Evolutionary conservation across 2,797 vertebrate species (phyloP), one percentile per base, ranked within the genome.

Genomic region (Astyanax mexicanus): DNA sequence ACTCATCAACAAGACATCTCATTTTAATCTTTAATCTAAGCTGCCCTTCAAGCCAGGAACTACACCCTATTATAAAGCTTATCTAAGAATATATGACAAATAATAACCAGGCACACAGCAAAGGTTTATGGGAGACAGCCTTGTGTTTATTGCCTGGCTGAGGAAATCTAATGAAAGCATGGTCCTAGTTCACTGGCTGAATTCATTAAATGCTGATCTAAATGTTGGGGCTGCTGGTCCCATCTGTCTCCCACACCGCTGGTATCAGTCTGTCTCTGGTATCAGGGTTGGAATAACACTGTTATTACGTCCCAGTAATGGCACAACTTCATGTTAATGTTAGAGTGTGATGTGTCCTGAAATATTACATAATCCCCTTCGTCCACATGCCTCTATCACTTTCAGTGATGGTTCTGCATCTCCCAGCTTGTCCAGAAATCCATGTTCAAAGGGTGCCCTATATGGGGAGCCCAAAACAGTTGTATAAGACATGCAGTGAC

Each of bases 191-290:
- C 51, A 44, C 72, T 45, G 52, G 66, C 69, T 57, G 73, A 77
- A 77, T 80, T 78, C 68, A 83, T 83, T 72, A 82, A 80, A 62
- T n/a, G n/a, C 61, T 77, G 71, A 62, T 74, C 40, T 52, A 55
- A 83, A 74, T 80, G 70, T 47, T 57, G 47, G 38, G 38, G 9
- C 35, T 21, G 10, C 45, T 51, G 62, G 54, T 52, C 47, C 68
- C 62, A 80, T 72, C 75, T 78, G 78, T 75, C 38, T 75, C 67
- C 37, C 38, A 78, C 69, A 70, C 42, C 52, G 62, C 69, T 60
- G 52, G 17, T n/a, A n/a, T n/a, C n/a, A n/a, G n/a, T n/a, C 35
- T 37, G 47, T 45, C 62, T 80, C 68, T 60, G 51, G 44, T 21
- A 25, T 44, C 74, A 60, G 47, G 4, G 12, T 74, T 74, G 6